Conservation (phyloP, 1,140 invertebrate species). For the Eriosoma lanigerum region DNA sequence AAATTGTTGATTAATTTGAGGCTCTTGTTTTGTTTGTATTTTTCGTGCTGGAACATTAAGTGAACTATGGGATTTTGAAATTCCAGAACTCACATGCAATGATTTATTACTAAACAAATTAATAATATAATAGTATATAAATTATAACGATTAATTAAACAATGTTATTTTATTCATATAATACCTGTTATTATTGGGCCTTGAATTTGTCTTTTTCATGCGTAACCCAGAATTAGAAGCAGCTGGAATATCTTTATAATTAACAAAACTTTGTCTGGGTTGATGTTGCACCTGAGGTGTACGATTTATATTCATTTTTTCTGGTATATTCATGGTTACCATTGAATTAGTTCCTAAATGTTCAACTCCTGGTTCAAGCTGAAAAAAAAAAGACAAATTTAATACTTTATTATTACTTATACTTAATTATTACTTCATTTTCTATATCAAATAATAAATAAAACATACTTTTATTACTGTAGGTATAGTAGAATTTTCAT, state of each 20-base stretch:
- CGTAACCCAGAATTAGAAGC: constrained; percentile 42
- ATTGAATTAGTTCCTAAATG: constrained; percentile 17
- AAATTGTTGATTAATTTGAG: constrained; percentile 24
- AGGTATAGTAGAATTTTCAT: constrained; percentile 35
- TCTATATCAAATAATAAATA: background rate
- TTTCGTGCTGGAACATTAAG: constrained; percentile 44
- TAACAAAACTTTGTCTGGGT: constrained; percentile 45
- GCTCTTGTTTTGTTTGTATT: constrained; percentile 40
- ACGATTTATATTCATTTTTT: constrained; percentile 36
- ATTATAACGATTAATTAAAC: background rate
- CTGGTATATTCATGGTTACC: background rate
- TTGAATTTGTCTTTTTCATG: constrained; percentile 41
- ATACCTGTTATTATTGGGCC: constrained; percentile 33
- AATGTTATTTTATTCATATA: background rate
- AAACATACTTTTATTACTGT: constrained; percentile 50
- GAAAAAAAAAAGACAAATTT: background rate
- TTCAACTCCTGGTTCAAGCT: constrained; percentile 36
- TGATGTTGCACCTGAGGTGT: constrained; percentile 4
- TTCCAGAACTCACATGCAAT: constrained; percentile 27
- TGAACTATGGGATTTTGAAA: constrained; percentile 40
- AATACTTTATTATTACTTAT: background rate
- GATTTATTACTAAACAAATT: constrained; percentile 33
- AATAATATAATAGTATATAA: background rate
- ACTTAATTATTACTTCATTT: too few species aligned
- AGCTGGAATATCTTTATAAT: constrained; percentile 49